phyloP scores from a whole-genome alignment of 2,888 invertebrate genomes.

The Melipona bicolor region DNA sequence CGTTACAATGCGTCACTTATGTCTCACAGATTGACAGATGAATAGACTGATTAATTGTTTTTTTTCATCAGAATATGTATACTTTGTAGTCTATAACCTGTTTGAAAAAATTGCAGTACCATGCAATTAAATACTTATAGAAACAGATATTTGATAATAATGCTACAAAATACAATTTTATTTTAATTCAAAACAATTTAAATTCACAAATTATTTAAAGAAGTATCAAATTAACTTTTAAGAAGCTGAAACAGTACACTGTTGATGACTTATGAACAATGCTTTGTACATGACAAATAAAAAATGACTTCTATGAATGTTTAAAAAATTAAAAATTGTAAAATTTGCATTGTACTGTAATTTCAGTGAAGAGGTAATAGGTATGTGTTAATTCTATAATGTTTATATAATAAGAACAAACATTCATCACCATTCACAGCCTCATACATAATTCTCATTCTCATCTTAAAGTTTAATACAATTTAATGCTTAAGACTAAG shows the following conservation, averaged over 20 bases:
- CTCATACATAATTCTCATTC: slow-evolving; percentile 61
- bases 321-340: slow-evolving; percentile 25
- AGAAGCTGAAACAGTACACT: slow-evolving; percentile 21
- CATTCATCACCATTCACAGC: slow-evolving; percentile 66
- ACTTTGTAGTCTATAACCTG: slow-evolving; percentile 72
- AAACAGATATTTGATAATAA: slow-evolving; percentile 28
- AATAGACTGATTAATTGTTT: slow-evolving; percentile 76
- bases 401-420: slow-evolving; percentile 72
- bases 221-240: slow-evolving; percentile 20
- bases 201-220: slow-evolving; percentile 24
- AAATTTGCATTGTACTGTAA: slow-evolving; percentile 73
- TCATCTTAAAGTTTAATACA: slow-evolving; percentile 65
- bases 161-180: slow-evolving; percentile 22
- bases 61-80: slow-evolving; percentile 71
- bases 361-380: slow-evolving; percentile 76
- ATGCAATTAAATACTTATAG: slow-evolving; percentile 53
- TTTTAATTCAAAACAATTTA: slow-evolving; percentile 18
- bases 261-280: slow-evolving; percentile 22
- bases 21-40: slow-evolving; percentile 78
- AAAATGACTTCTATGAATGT: slow-evolving; percentile 16
- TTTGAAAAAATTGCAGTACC: slow-evolving; percentile 77
- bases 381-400: slow-evolving; percentile 68
- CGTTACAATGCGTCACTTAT: slow-evolving; percentile 80
- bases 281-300: slow-evolving; percentile 18
- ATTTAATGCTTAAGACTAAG: slow-evolving; percentile 68